Evolutionary conservation across 2,888 invertebrate species (phyloP).

Genomic region (Pyrrhia umbra): DNA sequence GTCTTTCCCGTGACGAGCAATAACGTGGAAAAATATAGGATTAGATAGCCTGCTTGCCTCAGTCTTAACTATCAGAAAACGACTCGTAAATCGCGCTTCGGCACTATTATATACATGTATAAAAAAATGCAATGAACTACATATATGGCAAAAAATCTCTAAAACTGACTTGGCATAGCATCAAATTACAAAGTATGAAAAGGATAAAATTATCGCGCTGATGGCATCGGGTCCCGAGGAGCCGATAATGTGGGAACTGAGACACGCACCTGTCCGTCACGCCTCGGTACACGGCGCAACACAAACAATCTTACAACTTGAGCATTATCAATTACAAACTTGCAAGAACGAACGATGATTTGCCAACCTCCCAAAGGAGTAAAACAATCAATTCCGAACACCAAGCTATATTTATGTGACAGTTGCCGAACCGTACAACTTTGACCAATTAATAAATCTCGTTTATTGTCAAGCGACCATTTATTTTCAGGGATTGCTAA

Average conservation of each 20-base stretch:
- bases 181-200: constrained; percentile 58
- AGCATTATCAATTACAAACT: not conserved
- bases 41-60: constrained; percentile 16
- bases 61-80: constrained; percentile 30
- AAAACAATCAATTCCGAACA: constrained; percentile 26
- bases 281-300: constrained; percentile 42
- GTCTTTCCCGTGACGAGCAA: too few species aligned
- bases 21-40: too few species aligned
- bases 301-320: constrained; percentile 6
- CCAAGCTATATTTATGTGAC: constrained; percentile 22
- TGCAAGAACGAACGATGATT: constrained; percentile 14
- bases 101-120: not conserved
- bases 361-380: constrained; percentile 19
- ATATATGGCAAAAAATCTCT: constrained; percentile 16
- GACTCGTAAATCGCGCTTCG: constrained; percentile 10
- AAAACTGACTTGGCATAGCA: constrained; percentile 19
- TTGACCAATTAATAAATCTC: constrained; percentile 82
- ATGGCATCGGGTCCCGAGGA: constrained; percentile 39
- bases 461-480: constrained; percentile 84
- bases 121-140: constrained; percentile 22
- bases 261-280: constrained; percentile 66
- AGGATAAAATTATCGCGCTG: constrained; percentile 58
- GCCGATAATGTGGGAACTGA: constrained; percentile 65
- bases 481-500: constrained; percentile 87
- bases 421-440: constrained; percentile 42